Evolutionary conservation across 37 sponge, comb jelly and placozoan genomes (phyloP), one percentile per base, ranked within the genome.

Genomic region (Crambe crambe): DNA sequence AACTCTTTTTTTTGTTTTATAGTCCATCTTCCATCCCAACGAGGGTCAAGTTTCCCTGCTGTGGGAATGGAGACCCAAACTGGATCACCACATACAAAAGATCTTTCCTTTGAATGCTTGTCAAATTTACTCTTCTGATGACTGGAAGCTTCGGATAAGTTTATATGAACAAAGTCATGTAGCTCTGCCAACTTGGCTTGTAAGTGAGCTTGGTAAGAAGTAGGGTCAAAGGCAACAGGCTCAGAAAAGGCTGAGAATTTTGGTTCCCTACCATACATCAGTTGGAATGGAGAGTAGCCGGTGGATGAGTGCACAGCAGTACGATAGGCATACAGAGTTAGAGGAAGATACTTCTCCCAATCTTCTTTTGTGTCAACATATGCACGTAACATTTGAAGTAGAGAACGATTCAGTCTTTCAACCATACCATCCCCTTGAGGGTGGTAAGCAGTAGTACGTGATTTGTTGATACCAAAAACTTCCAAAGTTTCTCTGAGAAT

Each of bases 181-280:
- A 87, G 62, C 31, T 80, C 34, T 25, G 87, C 70, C 25, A 87
- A n/a, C 39, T 75, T 83, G 67, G 27, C n/a, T 34, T 20, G 37
- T 8, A 83, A 23, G 23, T 77, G 29, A 35, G 27, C 64, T 18
- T 25, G 41, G 51, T 77, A 85, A 39, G 86, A 73, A 22, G 31
- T 20, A 17, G 85, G n/a, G 72, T 85, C 78, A 77, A 40, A 56
- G 18, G 72, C 62, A 35, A 72, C 23, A 5, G 44, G n/a, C n/a
- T n/a, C n/a, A n/a, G n/a, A n/a, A n/a, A n/a, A n/a, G n/a, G n/a
- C n/a, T n/a, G n/a, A n/a, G n/a, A n/a, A n/a, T n/a, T n/a, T n/a
- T n/a, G n/a, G n/a, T n/a, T n/a, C n/a, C n/a, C n/a, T n/a, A n/a
- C 91, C 91, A 77, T 57, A 90, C 86, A 85, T 90, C 58, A 85